Conservation (phyloP, 2,797 vertebrate genomes). For the Gymnoscopelus microlampas region DNA sequence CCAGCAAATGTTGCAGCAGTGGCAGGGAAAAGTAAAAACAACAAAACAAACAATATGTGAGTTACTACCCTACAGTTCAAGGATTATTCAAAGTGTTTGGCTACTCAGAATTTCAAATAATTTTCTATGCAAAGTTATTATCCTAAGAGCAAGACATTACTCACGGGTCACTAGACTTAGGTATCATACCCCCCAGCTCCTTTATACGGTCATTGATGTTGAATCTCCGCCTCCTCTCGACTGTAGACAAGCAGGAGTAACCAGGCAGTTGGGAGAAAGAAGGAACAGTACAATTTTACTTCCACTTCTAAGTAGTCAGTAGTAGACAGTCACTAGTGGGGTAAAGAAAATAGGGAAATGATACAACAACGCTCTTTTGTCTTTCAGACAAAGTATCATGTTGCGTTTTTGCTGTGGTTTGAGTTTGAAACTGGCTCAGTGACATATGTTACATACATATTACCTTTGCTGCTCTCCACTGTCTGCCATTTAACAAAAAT, state of each 20-base stretch:
- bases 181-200: conserved; percentile 90
- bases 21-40: not conserved
- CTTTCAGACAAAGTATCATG: too few species aligned
- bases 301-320: conserved; percentile 17
- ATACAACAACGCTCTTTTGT: not conserved
- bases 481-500: too few species aligned
- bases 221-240: conserved; percentile 91
- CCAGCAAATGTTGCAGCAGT: not conserved
- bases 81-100: too few species aligned
- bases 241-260: conserved; percentile 64
- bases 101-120: too few species aligned
- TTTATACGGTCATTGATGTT: conserved; percentile 95
- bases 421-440: too few species aligned
- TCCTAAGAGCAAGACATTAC: conserved; percentile 51
- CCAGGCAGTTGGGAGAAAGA: conserved; percentile 1
- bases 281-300: conserved; percentile 9
- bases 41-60: not conserved
- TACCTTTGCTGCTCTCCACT: too few species aligned
- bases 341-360: conserved; percentile 8
- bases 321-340: conserved; percentile 1
- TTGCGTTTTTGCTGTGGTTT: too few species aligned
- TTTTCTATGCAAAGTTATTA: not conserved
- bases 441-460: too few species aligned
- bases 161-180: conserved; percentile 92
- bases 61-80: not conserved